Percentiles rank a stretch among this genome's conserved stretches.
These are phyloP conservation scores for Pavo muticus DNA, from an alignment of 2,113 vertebrate genomes.

Conservation along the genomic window DNA sequence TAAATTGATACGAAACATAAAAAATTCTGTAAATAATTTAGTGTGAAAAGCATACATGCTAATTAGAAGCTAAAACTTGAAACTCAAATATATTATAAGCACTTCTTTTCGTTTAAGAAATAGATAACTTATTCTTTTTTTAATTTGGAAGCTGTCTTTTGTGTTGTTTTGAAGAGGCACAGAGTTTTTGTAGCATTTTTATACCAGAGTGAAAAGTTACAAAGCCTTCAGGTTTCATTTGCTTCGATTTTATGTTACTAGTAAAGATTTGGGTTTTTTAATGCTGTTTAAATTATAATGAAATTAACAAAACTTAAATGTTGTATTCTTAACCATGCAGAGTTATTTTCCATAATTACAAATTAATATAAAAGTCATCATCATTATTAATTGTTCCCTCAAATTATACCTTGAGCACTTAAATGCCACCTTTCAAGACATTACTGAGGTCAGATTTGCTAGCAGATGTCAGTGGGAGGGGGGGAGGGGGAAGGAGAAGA, in stretches of 20 bases:
- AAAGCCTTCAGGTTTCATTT: not conserved
- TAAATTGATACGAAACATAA: constrained; percentile 40
- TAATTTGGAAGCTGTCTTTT: not conserved
- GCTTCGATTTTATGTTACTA: not conserved
- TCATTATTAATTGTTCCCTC: not conserved
- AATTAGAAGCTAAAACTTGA: constrained; percentile 51
- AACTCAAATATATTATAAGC: not conserved
- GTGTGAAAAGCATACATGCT: constrained; percentile 6
- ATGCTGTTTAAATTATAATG: not conserved
- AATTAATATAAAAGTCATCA: not conserved
- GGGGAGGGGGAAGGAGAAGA: not conserved
- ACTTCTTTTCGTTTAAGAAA: not conserved
- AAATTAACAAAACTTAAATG: not conserved
- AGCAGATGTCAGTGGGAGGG: not conserved
- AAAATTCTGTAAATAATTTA: constrained; percentile 49
- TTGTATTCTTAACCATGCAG: not conserved
- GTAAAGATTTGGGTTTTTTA: not conserved
- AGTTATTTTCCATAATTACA: not conserved
- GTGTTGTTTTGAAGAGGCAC: not conserved
- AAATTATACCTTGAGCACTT: not conserved
- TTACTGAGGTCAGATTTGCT: not conserved
- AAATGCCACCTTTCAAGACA: not conserved
- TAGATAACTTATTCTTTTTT: not conserved
- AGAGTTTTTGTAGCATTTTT: not conserved
- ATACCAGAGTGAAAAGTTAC: not conserved